Percentiles rank a stretch among this genome's conserved stretches.
phyloP scores from a whole-genome alignment of 2,113 vertebrate genomes.

The Prolemur simus region DNA sequence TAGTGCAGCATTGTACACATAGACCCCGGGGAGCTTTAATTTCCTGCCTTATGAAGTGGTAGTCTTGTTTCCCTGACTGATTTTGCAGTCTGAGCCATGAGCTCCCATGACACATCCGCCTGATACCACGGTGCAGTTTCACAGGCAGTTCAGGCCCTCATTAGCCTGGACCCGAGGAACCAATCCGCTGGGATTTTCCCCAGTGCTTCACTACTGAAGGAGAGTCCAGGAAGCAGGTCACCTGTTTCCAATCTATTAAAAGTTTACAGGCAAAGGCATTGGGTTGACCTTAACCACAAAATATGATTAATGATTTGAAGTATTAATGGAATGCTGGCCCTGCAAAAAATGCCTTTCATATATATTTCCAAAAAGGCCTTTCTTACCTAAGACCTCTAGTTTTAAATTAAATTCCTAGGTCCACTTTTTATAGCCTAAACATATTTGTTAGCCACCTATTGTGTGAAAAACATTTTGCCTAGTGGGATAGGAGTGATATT shows the following conservation, averaged over 20 bases:
- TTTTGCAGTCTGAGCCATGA: background rate
- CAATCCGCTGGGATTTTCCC: background rate
- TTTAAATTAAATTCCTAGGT: conserved; percentile 49
- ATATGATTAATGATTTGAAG: conserved; percentile 45
- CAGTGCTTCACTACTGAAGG: background rate
- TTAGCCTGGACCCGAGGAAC: background rate
- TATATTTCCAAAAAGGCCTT: conserved; percentile 48
- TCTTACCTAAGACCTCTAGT: conserved; percentile 54
- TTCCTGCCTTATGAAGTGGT: background rate
- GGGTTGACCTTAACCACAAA: conserved; percentile 58
- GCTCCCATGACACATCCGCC: accelerated
- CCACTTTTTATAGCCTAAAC: conserved; percentile 46
- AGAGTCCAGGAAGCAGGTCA: conserved; percentile 13
- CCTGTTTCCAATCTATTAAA: conserved; percentile 43
- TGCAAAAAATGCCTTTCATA: conserved; percentile 59
- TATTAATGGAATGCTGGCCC: conserved; percentile 51
- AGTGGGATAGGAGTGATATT: conserved; percentile 14
- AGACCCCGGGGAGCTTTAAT: background rate
- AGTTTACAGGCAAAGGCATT: conserved; percentile 40
- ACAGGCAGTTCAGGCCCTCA: background rate
- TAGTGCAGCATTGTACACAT: background rate
- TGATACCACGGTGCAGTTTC: background rate
- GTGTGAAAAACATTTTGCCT: conserved; percentile 49
- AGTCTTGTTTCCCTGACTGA: background rate
- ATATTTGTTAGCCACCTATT: conserved; percentile 30